phyloP scores from a whole-genome alignment of 2,888 invertebrate species.

The Rhopalosiphum nymphaeae region DNA sequence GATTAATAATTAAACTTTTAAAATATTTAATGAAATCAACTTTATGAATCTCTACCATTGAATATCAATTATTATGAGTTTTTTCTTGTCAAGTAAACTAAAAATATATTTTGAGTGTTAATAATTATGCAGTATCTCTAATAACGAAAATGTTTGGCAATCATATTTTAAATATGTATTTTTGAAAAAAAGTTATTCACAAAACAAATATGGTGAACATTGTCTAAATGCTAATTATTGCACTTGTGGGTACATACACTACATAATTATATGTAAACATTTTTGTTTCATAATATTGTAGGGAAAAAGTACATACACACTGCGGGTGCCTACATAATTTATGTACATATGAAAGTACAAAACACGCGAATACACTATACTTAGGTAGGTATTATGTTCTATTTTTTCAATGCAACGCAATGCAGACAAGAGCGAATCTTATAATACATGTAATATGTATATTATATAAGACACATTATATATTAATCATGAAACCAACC shows the following conservation, averaged over 20 bases:
- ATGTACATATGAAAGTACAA: neutral
- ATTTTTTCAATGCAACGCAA: neutral
- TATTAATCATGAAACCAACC: neutral
- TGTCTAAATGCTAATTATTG: neutral
- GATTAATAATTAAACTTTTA: neutral
- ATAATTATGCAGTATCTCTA: neutral
- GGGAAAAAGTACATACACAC: neutral
- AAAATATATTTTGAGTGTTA: neutral
- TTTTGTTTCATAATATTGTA: neutral
- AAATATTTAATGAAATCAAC: neutral
- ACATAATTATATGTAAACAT: neutral
- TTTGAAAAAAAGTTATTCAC: neutral
- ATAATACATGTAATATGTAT: neutral
- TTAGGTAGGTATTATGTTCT: neutral
- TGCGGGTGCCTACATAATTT: neutral
- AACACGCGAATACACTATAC: neutral
- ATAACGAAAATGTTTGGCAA: neutral
- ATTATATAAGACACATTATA: neutral
- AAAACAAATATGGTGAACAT: neutral
- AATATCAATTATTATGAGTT: neutral
- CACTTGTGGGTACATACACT: neutral
- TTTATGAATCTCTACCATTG: neutral
- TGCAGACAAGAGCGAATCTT: neutral
- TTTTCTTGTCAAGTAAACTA: neutral
- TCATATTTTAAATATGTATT: neutral